Evolutionary conservation across 2,797 vertebrate species (phyloP), one percentile per base, ranked within the genome.

Genomic region (Pempheris klunzingeri): DNA sequence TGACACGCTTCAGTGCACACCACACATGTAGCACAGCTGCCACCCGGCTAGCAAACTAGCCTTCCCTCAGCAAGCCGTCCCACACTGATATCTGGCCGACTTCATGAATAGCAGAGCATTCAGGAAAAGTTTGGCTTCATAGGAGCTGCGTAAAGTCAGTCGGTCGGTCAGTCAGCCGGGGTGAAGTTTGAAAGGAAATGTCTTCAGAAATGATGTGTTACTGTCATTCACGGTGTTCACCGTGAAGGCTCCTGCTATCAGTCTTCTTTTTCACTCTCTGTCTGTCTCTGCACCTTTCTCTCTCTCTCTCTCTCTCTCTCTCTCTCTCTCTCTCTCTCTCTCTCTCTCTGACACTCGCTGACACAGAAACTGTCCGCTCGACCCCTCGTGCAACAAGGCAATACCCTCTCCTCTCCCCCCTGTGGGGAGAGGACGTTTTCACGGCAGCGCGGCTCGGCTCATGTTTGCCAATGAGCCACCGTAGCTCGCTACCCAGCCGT

Each of bases 391-490:
- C 82, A 82, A 78, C 79, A 69, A 58, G 76, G 80, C 82, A 79
- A 83, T 66, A 43, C 53, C 78, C 65, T 74, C 63, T 54, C 74
- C 36, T 67, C 75, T 55, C 20, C 72, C 71, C 78, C 10, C 64
- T 67, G 80, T 79, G 69, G 76, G 75, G 59, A 73, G 70, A 38
- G 59, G 66, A 61, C 34, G n/a, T 75, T 86, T 87, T 87, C 61
- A 74, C 70, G 30, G 66, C 71, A 70, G 73, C 81, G 69, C 44
- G 9, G 60, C 81, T 90, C 44, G 9, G 60, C 81, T 90, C 86
- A 74, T 87, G 90, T 88, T 91, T 90, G 73, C 75, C 85, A 90
- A 86, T 90, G 82, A 91, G 80, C 77, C 57, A 28, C 57, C 17
- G 12, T 46, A 36, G 79, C 52, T 49, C 38, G 28, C 60, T 20